A percentile compares a stretch with the other conserved stretches of the same genome.
These are phyloP conservation scores for Platalea minor DNA, from an alignment of 2,797 vertebrate genomes.

Conservation along the genomic window DNA sequence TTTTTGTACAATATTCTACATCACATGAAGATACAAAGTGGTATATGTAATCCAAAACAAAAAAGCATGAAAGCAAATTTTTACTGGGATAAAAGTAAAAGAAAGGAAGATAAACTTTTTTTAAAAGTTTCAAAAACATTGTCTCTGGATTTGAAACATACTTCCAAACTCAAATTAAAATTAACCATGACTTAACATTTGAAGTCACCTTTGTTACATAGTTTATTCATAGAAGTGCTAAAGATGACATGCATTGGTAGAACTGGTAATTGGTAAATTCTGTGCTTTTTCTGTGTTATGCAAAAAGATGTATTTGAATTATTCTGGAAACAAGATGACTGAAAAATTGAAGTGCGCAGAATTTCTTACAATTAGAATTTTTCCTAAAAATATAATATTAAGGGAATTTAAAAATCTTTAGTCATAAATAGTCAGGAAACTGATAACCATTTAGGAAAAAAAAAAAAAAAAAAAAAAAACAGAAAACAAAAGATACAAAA, in stretches of 20 bases:
- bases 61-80: background rate
- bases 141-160: background rate
- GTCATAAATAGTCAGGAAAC: background rate
- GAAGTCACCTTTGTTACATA: background rate
- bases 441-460: background rate
- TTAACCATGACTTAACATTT: background rate
- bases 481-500: background rate
- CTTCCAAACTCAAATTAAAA: background rate
- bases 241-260: background rate
- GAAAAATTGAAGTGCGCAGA: background rate
- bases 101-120: background rate
- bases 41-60: background rate
- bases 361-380: background rate
- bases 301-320: background rate
- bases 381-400: background rate
- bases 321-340: background rate
- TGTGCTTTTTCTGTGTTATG: background rate
- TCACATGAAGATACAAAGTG: background rate
- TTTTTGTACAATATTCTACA: background rate
- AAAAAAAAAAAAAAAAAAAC: background rate
- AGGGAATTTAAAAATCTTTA: background rate
- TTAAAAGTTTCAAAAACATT: background rate
- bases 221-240: background rate
- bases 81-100: background rate
- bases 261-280: background rate